Evolutionary conservation across 2,113 vertebrate species (phyloP).

Genomic region (Mesembrinibis cayennensis): DNA sequence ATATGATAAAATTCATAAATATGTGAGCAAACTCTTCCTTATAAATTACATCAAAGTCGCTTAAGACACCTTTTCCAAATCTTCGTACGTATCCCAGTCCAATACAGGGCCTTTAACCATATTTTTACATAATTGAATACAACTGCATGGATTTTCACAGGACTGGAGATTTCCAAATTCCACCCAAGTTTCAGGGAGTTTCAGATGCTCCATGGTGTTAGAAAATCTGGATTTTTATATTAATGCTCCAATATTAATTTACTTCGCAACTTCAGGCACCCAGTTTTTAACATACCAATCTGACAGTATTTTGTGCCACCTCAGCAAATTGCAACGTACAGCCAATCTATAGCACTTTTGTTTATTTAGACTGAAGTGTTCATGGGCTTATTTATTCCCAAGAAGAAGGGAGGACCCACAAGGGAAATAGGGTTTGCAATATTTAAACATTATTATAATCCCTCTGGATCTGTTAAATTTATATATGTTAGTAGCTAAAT

Average conservation of each 20-base stretch:
- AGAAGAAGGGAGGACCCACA: background rate
- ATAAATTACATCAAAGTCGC: background rate
- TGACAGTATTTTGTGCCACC: background rate
- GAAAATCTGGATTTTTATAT: background rate
- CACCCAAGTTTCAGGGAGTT: background rate
- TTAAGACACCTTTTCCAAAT: background rate
- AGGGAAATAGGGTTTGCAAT: background rate
- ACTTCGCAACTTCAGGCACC: background rate
- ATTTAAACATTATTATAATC: background rate
- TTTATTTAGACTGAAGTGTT: background rate
- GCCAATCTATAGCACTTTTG: background rate
- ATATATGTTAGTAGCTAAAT: background rate
- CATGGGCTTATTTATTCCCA: background rate
- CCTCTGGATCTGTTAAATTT: background rate
- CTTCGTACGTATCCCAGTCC: background rate
- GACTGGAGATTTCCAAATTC: background rate
- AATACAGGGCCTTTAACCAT: background rate
- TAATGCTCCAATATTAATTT: background rate
- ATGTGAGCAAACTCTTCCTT: background rate
- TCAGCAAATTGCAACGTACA: background rate
- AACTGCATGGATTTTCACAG: background rate
- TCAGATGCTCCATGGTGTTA: background rate
- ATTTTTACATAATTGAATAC: background rate
- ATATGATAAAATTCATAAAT: background rate
- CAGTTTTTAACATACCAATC: background rate